Conservation (phyloP, 1,140 invertebrate species). For the Euglossa dilemma region DNA sequence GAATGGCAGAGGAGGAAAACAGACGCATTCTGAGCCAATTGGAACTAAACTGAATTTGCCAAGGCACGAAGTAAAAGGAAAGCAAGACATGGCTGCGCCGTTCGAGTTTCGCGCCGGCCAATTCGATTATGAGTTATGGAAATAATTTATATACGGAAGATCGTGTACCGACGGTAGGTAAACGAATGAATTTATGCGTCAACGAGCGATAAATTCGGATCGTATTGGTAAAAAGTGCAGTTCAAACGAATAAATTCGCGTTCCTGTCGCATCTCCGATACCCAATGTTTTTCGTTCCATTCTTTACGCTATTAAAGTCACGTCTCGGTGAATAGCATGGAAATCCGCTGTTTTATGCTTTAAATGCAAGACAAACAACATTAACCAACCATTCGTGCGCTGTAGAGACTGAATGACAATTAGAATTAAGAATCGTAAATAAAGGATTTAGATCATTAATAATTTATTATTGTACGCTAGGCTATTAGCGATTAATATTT, state of each 20-base stretch:
- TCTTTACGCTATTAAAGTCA: conserved; percentile 5
- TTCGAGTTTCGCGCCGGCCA: conserved; percentile 52
- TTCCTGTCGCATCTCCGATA: conserved; percentile 12
- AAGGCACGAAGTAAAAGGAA: conserved; percentile 37
- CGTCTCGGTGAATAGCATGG: conserved; percentile 4
- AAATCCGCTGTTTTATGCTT: conserved; percentile 8
- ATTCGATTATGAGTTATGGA: conserved; percentile 60
- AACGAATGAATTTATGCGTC: conserved; percentile 25
- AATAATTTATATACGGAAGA: conserved; percentile 45
- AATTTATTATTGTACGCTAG: too few relatives aligned
- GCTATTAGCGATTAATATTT: too few relatives aligned
- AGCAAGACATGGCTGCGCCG: conserved; percentile 43
- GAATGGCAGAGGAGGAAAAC: too few relatives aligned
- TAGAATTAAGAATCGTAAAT: background rate
- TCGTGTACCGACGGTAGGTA: background rate
- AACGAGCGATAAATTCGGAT: conserved; percentile 22
- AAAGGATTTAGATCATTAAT: too few relatives aligned
- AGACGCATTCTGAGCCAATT: conserved; percentile 30
- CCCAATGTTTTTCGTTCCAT: conserved; percentile 18
- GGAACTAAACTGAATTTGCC: conserved; percentile 57
- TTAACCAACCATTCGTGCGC: background rate
- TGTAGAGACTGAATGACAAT: background rate
- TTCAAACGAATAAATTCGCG: conserved; percentile 11
- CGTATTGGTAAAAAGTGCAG: conserved; percentile 2
- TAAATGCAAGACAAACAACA: conserved; percentile 22